A percentile compares a stretch with the other conserved stretches of the same genome.
phyloP scores from a whole-genome alignment of 2,797 vertebrate species.

The Enteromius viviparus region DNA sequence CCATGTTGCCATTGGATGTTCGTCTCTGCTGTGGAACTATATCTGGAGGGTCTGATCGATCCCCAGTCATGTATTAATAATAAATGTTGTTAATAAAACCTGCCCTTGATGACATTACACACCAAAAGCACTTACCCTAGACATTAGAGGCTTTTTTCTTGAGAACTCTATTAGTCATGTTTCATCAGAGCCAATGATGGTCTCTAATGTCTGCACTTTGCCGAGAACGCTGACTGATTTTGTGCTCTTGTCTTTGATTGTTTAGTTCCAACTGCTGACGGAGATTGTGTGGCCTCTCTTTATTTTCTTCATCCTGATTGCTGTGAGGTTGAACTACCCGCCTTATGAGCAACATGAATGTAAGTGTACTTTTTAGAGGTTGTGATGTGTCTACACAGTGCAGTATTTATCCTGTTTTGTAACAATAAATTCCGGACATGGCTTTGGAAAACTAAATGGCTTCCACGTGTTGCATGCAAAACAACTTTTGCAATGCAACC shows the following conservation, averaged over 20 bases:
- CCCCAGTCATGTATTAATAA: slow-evolving; percentile 49
- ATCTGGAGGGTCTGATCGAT: slow-evolving; percentile 46
- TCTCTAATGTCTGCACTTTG: slow-evolving; percentile 34
- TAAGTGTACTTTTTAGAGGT: slow-evolving; percentile 77
- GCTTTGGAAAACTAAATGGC: slow-evolving; percentile 20
- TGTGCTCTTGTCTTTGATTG: slow-evolving; percentile 60
- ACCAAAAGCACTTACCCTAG: slow-evolving; percentile 38
- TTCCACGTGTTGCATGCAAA: neutral
- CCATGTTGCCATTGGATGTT: neutral
- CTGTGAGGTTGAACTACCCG: slow-evolving; percentile 91
- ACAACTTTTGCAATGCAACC: neutral
- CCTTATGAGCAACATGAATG: slow-evolving; percentile 98
- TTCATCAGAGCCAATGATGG: neutral
- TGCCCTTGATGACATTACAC: slow-evolving; percentile 31
- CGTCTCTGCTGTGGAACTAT: slow-evolving; percentile 28
- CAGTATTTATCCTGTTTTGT: neutral
- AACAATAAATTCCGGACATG: neutral
- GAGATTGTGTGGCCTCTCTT: slow-evolving; percentile 95
- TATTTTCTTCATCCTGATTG: slow-evolving; percentile 97
- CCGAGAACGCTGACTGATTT: slow-evolving; percentile 50
- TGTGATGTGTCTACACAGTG: neutral
- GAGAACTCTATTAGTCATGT: slow-evolving; percentile 46
- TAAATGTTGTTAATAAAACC: slow-evolving; percentile 51
- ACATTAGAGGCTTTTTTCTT: slow-evolving; percentile 20
- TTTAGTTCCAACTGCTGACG: slow-evolving; percentile 89